Percentiles rank a stretch among this genome's conserved stretches.
Evolutionary conservation across 2,113 vertebrate genomes (phyloP).

Genomic region (Leuciscus idus): DNA sequence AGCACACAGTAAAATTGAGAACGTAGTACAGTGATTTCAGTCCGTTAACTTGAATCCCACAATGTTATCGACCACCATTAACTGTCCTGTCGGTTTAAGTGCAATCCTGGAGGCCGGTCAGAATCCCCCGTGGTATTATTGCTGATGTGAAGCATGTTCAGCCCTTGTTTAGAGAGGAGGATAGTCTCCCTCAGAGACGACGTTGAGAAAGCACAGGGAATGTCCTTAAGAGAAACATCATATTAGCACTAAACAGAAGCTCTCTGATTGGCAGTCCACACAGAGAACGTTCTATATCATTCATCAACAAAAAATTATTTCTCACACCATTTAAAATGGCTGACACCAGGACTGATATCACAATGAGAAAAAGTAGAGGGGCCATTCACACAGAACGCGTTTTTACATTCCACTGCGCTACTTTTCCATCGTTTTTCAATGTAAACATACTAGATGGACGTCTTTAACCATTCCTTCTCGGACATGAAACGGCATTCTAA

Average conservation of each 20-base stretch:
- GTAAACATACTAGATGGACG: too few relatives aligned
- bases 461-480: too few relatives aligned
- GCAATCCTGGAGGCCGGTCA: constrained; percentile 21
- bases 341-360: not conserved
- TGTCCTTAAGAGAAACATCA: constrained; percentile 56
- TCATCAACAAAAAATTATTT: not conserved
- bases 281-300: not conserved
- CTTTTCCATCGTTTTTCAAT: too few relatives aligned
- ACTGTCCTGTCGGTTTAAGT: not conserved
- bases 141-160: constrained; percentile 65
- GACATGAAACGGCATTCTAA: too few relatives aligned
- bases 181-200: constrained; percentile 46
- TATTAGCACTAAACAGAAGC: constrained; percentile 4
- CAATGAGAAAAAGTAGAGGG: not conserved
- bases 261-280: not conserved
- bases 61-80: not conserved
- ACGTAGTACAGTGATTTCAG: not conserved
- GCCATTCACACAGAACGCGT: not conserved
- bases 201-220: constrained; percentile 47
- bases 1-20: not conserved
- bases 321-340: not conserved
- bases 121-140: constrained; percentile 66
- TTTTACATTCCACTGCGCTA: too few relatives aligned
- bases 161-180: constrained; percentile 61
- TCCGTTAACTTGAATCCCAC: not conserved